Evolutionary conservation across 2,888 invertebrate species (phyloP), one percentile per base, ranked within the genome.

Genomic region (Aspidiotus destructor): DNA sequence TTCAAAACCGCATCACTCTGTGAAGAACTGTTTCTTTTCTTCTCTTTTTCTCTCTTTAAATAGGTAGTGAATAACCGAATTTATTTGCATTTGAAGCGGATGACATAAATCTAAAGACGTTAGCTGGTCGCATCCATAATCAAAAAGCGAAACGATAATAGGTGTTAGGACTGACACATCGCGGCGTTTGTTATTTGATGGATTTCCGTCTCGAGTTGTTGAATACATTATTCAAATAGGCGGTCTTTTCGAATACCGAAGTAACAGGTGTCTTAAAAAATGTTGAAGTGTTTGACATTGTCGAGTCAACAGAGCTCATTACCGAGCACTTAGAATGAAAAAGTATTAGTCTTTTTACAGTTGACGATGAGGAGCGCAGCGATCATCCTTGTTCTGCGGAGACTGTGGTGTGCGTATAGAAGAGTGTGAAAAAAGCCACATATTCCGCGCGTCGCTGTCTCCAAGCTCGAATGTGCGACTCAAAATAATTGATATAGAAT

Each of bases 181-280:
- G 65, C 65, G 65, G 65, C 65, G 65, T 65, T 65, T 65, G 65
- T 65, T 65, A 65, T 65, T 65, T 65, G 65, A 65, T 65, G 65
- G 65, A 65, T 65, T 65, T 65, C 57, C 65, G 65, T 65, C 65
- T 65, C 65, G 65, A 65, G 58, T 65, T 42, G 57, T 57, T 65
- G 65, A 65, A 65, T 65, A 65, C 55, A 65, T 65, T 65, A 65
- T 65, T 65, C 65, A 65, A 65, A 65, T 65, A 65, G 65, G 57
- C 65, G 57, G 58, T 65, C 57, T 65, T 55, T 65, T 58, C 55
- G 65, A 48, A 64, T 57, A 58, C 58, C 55, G 57, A 41, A 41
- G 58, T 57, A 65, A 65, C 65, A 65, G 65, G 65, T 65, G 65
- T 65, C 65, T 65, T 58, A 65, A 65, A 64, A 65, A 65, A 65